Evolutionary conservation across 1,140 invertebrate genomes (phyloP).

Genomic region (Samia ricini): DNA sequence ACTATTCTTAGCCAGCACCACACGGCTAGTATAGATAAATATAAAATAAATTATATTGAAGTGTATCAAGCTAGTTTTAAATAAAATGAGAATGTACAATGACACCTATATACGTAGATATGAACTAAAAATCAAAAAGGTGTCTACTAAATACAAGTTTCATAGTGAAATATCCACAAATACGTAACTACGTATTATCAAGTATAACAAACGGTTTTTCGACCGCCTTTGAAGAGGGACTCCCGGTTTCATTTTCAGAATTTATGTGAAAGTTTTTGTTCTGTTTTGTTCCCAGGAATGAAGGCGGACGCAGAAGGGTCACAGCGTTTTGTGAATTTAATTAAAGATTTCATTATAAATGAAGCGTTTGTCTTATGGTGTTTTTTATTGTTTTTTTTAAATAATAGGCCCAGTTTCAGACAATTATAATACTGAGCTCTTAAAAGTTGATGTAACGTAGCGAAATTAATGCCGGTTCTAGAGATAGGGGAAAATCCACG

Average conservation of each 20-base stretch:
- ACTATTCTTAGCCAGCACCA: too few species aligned
- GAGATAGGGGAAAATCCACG: neutral
- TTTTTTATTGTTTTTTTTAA: constrained; percentile 5
- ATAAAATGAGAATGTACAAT: too few species aligned
- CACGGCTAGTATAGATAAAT: too few species aligned
- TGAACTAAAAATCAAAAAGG: too few species aligned
- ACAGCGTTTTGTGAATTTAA: constrained; percentile 10
- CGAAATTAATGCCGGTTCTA: neutral
- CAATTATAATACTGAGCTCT: constrained; percentile 1
- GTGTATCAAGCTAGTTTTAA: too few species aligned
- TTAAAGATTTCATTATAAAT: constrained; percentile 15
- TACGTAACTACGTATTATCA: neutral
- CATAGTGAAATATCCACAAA: neutral
- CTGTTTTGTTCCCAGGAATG: constrained; percentile 24
- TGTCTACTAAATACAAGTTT: neutral
- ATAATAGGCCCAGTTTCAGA: constrained; percentile 8
- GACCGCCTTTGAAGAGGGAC: constrained; percentile 32
- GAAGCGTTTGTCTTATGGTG: constrained; percentile 9
- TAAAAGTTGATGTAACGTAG: neutral
- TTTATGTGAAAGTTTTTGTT: constrained; percentile 29
- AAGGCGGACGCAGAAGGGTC: constrained; percentile 7
- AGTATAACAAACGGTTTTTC: constrained; percentile 29
- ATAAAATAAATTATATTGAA: too few species aligned
- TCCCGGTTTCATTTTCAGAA: constrained; percentile 30
- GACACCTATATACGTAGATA: too few species aligned